These are phyloP conservation scores for Herpetotheres cachinnans DNA, from an alignment of 2,113 vertebrate species.

Conservation along the genomic window DNA sequence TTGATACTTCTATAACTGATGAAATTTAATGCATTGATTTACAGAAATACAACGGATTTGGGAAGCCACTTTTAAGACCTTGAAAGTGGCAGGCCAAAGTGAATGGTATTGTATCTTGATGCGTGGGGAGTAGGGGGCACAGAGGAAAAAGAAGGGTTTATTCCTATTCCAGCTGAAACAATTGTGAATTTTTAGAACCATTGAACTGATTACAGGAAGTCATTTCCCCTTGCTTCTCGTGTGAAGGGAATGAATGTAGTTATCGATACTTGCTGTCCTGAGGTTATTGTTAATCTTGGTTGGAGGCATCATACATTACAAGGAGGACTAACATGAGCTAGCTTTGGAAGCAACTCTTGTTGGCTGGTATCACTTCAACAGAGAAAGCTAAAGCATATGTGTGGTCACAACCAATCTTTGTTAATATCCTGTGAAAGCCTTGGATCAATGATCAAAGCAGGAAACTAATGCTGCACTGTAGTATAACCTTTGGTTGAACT, in stretches of 20 bases:
- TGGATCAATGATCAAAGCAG: slow-evolving; percentile 63
- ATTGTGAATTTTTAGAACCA: neutral
- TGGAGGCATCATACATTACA: neutral
- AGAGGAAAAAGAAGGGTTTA: neutral
- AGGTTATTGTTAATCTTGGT: neutral
- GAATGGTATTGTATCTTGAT: neutral
- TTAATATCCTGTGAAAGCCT: slow-evolving; percentile 58
- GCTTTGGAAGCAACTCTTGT: slow-evolving; percentile 5
- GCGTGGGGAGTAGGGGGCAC: neutral
- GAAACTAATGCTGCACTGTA: slow-evolving; percentile 16
- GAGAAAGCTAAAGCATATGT: slow-evolving; percentile 69
- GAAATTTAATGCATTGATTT: neutral
- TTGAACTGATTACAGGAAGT: neutral
- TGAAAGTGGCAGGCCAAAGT: neutral
- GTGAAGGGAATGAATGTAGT: neutral
- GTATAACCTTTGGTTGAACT: slow-evolving; percentile 69
- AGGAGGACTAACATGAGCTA: neutral
- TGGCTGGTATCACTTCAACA: slow-evolving; percentile 11
- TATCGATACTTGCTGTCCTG: neutral
- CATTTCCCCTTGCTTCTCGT: neutral
- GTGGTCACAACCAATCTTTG: slow-evolving; percentile 67
- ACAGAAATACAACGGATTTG: neutral
- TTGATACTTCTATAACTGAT: neutral
- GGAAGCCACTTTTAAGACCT: neutral
- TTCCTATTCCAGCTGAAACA: neutral